Conservation (phyloP, 2,797 vertebrate species). For the Alauda arvensis region DNA sequence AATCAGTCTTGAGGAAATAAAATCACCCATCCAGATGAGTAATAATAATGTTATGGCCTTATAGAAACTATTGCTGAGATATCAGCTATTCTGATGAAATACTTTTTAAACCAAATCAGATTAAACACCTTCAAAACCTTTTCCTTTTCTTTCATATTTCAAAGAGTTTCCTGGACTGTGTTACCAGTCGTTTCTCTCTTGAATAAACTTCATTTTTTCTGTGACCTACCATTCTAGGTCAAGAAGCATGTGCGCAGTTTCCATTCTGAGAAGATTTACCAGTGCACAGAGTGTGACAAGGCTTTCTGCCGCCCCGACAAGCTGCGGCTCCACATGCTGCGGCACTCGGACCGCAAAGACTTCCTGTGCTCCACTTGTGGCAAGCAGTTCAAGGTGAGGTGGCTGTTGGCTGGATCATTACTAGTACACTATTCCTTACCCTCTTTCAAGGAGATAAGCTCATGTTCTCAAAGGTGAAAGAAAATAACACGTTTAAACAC, state of each 20-base stretch:
- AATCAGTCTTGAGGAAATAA: not conserved
- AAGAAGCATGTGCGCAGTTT: constrained; percentile 98
- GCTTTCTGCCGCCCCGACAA: constrained; percentile 97
- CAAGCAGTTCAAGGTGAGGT: constrained; percentile 94
- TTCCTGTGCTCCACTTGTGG: constrained; percentile 97
- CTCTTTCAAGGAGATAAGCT: not conserved
- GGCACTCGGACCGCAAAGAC: constrained; percentile 96
- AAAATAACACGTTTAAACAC: not conserved
- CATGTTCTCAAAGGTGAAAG: not conserved
- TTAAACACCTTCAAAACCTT: not conserved
- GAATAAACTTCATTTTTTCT: not conserved
- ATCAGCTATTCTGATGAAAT: not conserved
- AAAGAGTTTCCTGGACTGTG: not conserved
- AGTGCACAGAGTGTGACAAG: constrained; percentile 94
- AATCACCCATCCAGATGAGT: not conserved
- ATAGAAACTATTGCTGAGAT: not conserved
- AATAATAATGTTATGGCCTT: not conserved
- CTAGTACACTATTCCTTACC: not conserved
- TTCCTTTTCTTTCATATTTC: not conserved
- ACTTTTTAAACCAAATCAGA: not conserved
- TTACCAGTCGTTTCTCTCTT: too few species aligned
- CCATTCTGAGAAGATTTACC: constrained; percentile 96
- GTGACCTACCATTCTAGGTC: constrained; percentile 72
- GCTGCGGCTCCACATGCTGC: constrained; percentile 93
- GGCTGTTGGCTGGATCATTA: not conserved